phyloP scores from a whole-genome alignment of 2,888 invertebrate species.

The Chouioia cunea region DNA sequence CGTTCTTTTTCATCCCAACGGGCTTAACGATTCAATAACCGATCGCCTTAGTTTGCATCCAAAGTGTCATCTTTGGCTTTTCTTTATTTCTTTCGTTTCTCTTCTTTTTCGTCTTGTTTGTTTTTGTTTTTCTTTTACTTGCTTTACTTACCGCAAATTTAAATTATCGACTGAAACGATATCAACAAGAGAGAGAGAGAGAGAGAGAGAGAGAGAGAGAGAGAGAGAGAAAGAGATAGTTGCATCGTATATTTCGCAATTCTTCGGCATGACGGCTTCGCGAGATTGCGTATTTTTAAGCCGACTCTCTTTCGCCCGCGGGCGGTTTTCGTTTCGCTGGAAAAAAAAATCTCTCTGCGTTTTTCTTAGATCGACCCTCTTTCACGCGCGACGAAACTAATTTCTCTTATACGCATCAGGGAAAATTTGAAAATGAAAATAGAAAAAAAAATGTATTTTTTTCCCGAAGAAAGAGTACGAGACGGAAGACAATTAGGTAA shows the following conservation, averaged over 20 bases:
- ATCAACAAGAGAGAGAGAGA: no score
- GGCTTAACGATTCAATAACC: slow-evolving; percentile 69
- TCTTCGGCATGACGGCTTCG: slow-evolving; percentile 68
- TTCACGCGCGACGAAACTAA: background rate
- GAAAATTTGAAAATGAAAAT: no score
- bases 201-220: no score
- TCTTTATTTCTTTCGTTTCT: slow-evolving; percentile 22
- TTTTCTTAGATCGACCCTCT: slow-evolving; percentile 57
- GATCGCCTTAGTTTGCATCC: slow-evolving; percentile 64
- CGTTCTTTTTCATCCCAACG: slow-evolving; percentile 16
- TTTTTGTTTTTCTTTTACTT: slow-evolving; percentile 4
- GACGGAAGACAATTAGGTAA: slow-evolving; percentile 59
- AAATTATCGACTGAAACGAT: no score
- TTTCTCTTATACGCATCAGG: slow-evolving; percentile 16
- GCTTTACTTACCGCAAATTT: no score
- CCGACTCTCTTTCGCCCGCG: slow-evolving; percentile 52
- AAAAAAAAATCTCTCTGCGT: slow-evolving; percentile 60
- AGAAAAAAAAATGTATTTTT: background rate
- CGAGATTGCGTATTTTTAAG: slow-evolving; percentile 70
- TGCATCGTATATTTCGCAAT: slow-evolving; percentile 65
- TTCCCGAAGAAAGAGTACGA: slow-evolving; percentile 20
- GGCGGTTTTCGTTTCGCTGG: slow-evolving; percentile 35
- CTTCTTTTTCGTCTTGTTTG: background rate
- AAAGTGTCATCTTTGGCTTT: slow-evolving; percentile 63
- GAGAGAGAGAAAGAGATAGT: no score